Evolutionary conservation across 2,797 vertebrate genomes (phyloP).

Genomic region (Macroramphosus scolopax): DNA sequence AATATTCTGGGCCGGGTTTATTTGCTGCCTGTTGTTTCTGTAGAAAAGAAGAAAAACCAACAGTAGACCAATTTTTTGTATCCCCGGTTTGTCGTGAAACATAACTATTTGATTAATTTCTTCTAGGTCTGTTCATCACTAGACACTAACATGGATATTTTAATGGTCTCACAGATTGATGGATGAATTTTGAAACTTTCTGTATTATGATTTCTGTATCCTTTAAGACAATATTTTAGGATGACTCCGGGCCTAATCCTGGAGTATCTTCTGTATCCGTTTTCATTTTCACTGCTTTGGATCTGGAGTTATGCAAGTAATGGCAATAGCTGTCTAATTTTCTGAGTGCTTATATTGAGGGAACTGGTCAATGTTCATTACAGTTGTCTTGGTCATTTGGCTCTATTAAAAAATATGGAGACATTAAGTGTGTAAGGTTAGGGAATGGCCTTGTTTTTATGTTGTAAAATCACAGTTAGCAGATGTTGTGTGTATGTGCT

Average conservation of each 20-base stretch:
- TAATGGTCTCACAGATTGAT: conserved; percentile 14
- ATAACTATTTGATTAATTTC: conserved; percentile 1
- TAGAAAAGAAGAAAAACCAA: conserved; percentile 24
- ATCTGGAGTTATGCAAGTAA: conserved; percentile 4
- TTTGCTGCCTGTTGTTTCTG: conserved; percentile 11
- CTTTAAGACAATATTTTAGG: background rate
- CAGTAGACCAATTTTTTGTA: conserved; percentile 7
- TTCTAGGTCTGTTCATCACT: conserved; percentile 10
- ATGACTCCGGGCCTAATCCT: conserved; percentile 2
- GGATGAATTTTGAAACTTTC: conserved; percentile 21
- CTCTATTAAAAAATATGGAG: conserved; percentile 3
- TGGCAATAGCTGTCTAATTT: conserved; percentile 1
- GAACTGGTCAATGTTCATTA: background rate
- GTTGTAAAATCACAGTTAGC: background rate
- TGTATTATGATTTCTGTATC: conserved; percentile 4
- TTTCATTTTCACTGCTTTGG: background rate
- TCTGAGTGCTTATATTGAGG: conserved; percentile 1
- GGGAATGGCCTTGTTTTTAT: conserved; percentile 1
- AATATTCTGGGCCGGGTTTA: conserved; percentile 1
- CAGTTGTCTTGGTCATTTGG: conserved; percentile 4
- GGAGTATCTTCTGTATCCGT: background rate
- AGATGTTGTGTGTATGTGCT: background rate
- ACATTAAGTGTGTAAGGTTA: background rate
- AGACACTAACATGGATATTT: conserved; percentile 17
- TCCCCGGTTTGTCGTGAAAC: background rate